Evolutionary conservation across 2,797 vertebrate species (phyloP), one percentile per base, ranked within the genome.

Genomic region (Perdix hodgsoniae): DNA sequence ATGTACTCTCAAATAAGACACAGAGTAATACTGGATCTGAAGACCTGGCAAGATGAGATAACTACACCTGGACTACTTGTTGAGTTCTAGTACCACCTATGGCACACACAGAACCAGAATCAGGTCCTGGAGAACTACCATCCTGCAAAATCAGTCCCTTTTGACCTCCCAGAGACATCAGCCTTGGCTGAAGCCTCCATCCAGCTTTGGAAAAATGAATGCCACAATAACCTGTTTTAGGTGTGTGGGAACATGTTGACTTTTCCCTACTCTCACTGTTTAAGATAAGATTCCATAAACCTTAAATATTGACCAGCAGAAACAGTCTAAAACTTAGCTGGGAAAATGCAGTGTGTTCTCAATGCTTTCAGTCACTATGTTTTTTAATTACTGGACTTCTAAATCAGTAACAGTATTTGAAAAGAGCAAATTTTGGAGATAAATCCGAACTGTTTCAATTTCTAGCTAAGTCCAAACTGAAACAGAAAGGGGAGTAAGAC

Each of bases 1-100:
- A 64, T 15, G 29, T 0, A 0, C 6, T 64, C 64, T 57, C 35
- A 23, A 35, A 37, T 0, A 0, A 45, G 26, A 75, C n/a, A 22
- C 17, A 61, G 54, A 45, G 14, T 18, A 76, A 63, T 19, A 44
- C 10, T 24, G 18, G 14, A 9, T 65, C 40, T 83, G 40, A 42
- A 75, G 67, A 61, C 33, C 52, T 50, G 59, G 26, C 0, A 2
- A 72, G 60, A 33, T 27, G 67, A 6, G 33, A 52, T 78, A 49
- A 50, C 42, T 40, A 66, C 26, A 40, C 29, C 39, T 76, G 50
- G 57, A 17, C 39, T 44, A 23, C 19, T 3, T n/a, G 11, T 21
- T 5, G 40, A 49, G n/a, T 26, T 78, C 39, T 61, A 22, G 9
- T 24, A 63, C 35, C 45, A 61, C 13, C 29, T 14, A 10, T 4